phyloP scores from a whole-genome alignment of 1,140 invertebrate genomes.

The Bursaphelenchus mucronatus region DNA sequence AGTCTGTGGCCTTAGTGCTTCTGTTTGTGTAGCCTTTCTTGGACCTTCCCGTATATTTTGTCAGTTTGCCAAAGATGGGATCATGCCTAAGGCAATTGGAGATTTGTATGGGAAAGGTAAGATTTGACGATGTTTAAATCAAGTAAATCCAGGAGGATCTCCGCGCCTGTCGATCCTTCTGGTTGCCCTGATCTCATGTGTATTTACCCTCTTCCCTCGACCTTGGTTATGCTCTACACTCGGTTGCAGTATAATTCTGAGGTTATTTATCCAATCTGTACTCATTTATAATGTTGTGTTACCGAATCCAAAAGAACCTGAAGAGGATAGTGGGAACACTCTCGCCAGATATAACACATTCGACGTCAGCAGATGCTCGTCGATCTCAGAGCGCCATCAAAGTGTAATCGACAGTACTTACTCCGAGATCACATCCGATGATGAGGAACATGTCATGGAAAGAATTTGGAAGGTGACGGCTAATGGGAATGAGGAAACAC shows the following conservation, averaged over 20 bases:
- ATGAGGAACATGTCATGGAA: conserved; percentile 14
- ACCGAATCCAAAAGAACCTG: too few species aligned
- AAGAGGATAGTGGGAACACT: neutral
- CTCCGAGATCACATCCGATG: conserved; percentile 4
- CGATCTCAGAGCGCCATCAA: neutral
- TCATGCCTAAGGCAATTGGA: conserved; percentile 19
- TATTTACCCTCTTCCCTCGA: neutral
- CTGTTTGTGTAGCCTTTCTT: conserved; percentile 30
- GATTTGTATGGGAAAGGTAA: neutral
- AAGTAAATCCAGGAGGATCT: conserved; percentile 9
- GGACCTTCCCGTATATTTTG: conserved; percentile 28
- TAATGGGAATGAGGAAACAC: conserved; percentile 11
- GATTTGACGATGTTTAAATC: neutral
- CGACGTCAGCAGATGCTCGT: neutral
- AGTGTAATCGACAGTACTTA: conserved; percentile 10
- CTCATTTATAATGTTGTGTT: neutral
- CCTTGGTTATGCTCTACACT: conserved; percentile 9
- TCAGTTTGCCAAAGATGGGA: conserved; percentile 19
- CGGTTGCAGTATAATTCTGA: neutral
- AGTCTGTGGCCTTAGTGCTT: conserved; percentile 23
- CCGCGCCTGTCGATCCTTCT: conserved; percentile 2
- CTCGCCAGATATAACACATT: neutral
- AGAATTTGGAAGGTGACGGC: conserved; percentile 6
- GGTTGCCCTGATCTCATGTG: conserved; percentile 1
- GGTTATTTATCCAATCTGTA: neutral